Conservation (phyloP, 2,888 invertebrate species). For the Cryptus armator region DNA sequence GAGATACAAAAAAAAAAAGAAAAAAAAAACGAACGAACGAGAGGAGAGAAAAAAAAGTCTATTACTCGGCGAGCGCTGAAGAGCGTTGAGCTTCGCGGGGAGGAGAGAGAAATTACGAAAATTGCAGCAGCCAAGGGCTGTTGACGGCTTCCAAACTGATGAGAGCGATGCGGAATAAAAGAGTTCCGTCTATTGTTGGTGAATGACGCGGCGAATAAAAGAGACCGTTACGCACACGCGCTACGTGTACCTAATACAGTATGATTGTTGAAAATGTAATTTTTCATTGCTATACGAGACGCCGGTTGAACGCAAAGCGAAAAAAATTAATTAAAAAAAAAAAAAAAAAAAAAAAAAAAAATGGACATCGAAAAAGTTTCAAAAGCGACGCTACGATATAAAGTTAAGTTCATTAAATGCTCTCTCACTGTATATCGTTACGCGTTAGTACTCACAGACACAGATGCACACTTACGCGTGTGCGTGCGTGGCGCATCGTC, state of each 20-base stretch:
- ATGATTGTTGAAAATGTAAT: conserved; percentile 12
- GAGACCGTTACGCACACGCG: conserved; percentile 6
- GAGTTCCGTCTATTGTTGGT: conserved; percentile 38
- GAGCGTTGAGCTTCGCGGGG: conserved; percentile 24
- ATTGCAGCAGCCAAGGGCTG: conserved; percentile 3
- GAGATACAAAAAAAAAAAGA: conserved; percentile 45
- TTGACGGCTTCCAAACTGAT: conserved; percentile 4
- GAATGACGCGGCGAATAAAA: conserved; percentile 35
- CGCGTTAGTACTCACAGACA: not conserved
- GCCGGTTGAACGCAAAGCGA: not conserved
- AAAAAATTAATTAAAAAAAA: not conserved
- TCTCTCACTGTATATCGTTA: not conserved
- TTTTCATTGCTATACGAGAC: conserved; percentile 22
- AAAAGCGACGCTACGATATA: not conserved
- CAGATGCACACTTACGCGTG: not conserved
- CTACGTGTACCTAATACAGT: not conserved
- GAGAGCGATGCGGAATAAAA: conserved; percentile 34
- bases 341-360: not conserved
- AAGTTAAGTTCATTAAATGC: conserved; percentile 8
- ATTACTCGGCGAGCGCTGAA: conserved; percentile 34
- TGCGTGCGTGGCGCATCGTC: not conserved
- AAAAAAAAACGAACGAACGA: conserved; percentile 3
- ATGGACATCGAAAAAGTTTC: not conserved
- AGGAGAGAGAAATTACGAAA: conserved; percentile 39
- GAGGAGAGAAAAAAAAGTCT: conserved; percentile 34